phyloP scores from a whole-genome alignment of 2,888 invertebrate species.

The Hydrotaea diabolus region DNA sequence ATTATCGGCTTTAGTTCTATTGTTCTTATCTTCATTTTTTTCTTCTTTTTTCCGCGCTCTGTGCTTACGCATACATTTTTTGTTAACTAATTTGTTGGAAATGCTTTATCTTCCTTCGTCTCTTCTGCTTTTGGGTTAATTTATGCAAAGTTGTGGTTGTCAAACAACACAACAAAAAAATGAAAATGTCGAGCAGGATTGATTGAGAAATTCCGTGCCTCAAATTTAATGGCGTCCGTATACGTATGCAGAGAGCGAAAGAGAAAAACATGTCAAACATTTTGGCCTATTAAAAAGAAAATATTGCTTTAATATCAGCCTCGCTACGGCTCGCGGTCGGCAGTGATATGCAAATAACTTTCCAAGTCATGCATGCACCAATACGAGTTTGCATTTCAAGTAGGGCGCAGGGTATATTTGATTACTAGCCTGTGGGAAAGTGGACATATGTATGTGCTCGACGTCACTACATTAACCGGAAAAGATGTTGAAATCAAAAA shows the following conservation, averaged over 20 bases:
- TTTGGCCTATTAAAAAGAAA: neutral
- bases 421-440: neutral
- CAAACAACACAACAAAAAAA: neutral
- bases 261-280: neutral
- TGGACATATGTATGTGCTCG: neutral
- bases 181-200: conserved; percentile 28
- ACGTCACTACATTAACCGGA: too few relatives aligned
- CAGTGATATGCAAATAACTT: conserved; percentile 23
- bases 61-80: conserved; percentile 39
- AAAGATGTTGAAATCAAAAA: too few relatives aligned
- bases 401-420: neutral
- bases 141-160: conserved; percentile 50
- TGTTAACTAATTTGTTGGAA: conserved; percentile 33
- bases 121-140: conserved; percentile 17
- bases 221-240: neutral
- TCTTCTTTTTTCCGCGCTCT: conserved; percentile 11
- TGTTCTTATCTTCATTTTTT: neutral
- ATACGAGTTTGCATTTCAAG: neutral
- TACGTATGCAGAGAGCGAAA: neutral
- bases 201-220: conserved; percentile 32
- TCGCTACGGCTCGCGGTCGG: too few relatives aligned
- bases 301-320: neutral
- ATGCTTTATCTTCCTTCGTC: conserved; percentile 8
- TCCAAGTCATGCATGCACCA: conserved; percentile 5
- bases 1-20: conserved; percentile 25